These are phyloP conservation scores for Lepisosteus oculatus DNA, from an alignment of 2,113 vertebrate species.

Conservation along the genomic window DNA sequence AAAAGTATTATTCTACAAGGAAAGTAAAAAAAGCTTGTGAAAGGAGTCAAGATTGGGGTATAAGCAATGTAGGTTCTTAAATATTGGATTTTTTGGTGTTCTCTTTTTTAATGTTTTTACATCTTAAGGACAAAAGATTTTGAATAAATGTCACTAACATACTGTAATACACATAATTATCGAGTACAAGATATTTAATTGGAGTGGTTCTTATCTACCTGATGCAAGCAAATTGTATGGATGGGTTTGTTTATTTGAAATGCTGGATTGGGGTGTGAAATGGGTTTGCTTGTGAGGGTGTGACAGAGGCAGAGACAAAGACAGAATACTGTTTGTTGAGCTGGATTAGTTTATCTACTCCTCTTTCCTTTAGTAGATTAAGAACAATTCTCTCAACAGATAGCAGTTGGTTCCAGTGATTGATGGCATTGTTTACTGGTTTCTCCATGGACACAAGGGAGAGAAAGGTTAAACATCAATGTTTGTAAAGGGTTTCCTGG, in stretches of 20 bases:
- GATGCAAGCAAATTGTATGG: background rate
- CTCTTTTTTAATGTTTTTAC: too few species aligned
- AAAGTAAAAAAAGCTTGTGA: too few species aligned
- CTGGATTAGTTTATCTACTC: background rate
- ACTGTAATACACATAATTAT: background rate
- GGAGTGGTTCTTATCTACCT: too few species aligned
- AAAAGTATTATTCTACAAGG: too few species aligned
- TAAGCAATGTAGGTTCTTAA: too few species aligned
- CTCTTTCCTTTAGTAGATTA: background rate
- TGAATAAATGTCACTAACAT: background rate
- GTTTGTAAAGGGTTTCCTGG: conserved; percentile 5
- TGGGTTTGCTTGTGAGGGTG: background rate
- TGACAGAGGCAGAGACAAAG: background rate
- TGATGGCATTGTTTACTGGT: conserved; percentile 9
- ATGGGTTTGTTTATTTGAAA: background rate
- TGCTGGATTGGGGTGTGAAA: background rate
- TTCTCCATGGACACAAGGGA: background rate
- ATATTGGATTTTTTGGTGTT: too few species aligned
- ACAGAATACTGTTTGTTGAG: background rate
- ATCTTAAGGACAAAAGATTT: too few species aligned
- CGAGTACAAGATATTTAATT: too few species aligned
- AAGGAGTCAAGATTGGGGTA: too few species aligned
- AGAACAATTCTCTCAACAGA: background rate
- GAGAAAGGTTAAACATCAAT: conserved; percentile 7
- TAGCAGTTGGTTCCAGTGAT: conserved; percentile 4